Base-by-base conservation (phyloP, 2,797 vertebrate species). In the Fistularia tabacaria region DNA sequence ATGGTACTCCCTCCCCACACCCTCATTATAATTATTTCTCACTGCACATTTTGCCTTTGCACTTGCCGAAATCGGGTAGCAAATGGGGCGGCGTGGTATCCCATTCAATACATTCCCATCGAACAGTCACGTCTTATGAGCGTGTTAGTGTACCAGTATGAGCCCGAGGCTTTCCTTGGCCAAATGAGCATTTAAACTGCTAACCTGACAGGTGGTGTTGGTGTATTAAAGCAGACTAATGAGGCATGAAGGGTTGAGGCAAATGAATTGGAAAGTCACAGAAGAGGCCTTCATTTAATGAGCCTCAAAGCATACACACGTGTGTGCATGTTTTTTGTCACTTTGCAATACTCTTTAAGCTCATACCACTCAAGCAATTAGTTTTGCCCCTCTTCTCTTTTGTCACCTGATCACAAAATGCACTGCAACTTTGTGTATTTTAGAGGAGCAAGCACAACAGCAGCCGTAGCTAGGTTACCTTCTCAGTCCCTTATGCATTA, bases 211-310 rank as follows among this genome's bases (percentile, higher is more conserved):
- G 54, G 61, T 51, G 46, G 51, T 64, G 77, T 76, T 66, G 50
- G 60, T 55, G 8, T 36, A 50, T 63, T 74, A 46, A 71, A 25
- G 25, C 25, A 25, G 25, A 25, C 25, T 25, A 78, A 85, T 77
- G 76, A 80, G 56, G 64, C 73, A 54, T 72, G 62, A 76, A 51
- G 59, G 65, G 66, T 74, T 78, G 67, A 71, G 64, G 75, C 75
- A 69, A 55, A 71, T 49, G 60, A 54, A 64, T 77, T 9, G 68
- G 59, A 80, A 75, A 64, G 58, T 52, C 62, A 62, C 69, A 77
- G 80, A 83, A 79, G 77, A 52, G 61, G 54, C 45, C 76, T 75
- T 62, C 73, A 74, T 82, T 74, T 70, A 63, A 55, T 65, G 66
- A 69, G 69, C 62, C 57, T 62, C 54, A 40, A 61, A 54, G 68